phyloP scores from a whole-genome alignment of 2,888 invertebrate species.

The Agrotis exclamationis region DNA sequence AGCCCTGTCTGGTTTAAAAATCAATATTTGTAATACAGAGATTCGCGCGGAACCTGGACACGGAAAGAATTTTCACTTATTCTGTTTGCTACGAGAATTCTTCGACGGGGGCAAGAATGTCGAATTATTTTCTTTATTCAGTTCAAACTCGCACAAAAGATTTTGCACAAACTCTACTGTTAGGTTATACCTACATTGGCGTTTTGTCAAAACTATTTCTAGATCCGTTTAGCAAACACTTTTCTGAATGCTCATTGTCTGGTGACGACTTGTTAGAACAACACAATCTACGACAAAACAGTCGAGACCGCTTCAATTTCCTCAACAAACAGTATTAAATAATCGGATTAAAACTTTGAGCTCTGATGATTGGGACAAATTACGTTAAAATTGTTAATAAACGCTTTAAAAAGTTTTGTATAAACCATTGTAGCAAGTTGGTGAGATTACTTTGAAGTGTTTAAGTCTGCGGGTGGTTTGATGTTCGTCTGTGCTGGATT shows the following conservation, averaged over 20 bases:
- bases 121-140: conserved; percentile 55
- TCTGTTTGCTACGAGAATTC: conserved; percentile 38
- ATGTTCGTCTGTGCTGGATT: conserved; percentile 39
- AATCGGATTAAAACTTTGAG: conserved; percentile 52
- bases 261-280: conserved; percentile 28
- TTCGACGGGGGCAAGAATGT: conserved; percentile 47
- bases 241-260: conserved; percentile 49
- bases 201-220: conserved; percentile 63
- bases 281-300: conserved; percentile 22
- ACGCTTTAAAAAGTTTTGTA: conserved; percentile 51
- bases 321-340: conserved; percentile 40
- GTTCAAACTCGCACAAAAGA: conserved; percentile 38
- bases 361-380: conserved; percentile 49
- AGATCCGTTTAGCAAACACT: conserved; percentile 47
- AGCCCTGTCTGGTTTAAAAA: conserved; percentile 61
- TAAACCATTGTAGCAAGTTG: conserved; percentile 44
- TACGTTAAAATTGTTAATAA: conserved; percentile 53
- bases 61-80: conserved; percentile 51
- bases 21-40: conserved; percentile 57
- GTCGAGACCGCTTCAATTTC: conserved; percentile 36
- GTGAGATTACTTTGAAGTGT: conserved; percentile 43
- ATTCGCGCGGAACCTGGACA: conserved; percentile 52
- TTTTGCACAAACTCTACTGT: conserved; percentile 38
- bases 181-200: conserved; percentile 52
- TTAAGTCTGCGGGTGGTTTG: conserved; percentile 35